Evolutionary conservation across 2,888 invertebrate genomes (phyloP), one percentile per base, ranked within the genome.

Genomic region (Rambutsinella grinnellia): DNA sequence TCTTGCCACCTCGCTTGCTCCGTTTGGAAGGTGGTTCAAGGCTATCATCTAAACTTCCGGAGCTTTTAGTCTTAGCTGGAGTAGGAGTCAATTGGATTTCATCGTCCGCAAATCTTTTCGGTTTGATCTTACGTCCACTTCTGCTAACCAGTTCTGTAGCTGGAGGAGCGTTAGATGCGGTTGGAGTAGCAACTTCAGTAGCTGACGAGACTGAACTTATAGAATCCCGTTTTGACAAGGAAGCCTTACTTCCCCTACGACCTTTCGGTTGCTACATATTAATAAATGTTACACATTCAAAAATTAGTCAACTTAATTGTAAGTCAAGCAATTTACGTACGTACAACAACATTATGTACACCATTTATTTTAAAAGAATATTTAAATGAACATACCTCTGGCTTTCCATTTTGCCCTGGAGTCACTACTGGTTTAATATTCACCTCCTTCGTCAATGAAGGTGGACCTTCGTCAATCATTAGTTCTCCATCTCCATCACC

Each of bases 91-190:
- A 70, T 17, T 75, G 63, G 17, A 82, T 83, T 74, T 85, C 84
- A 26, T 85, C 86, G 78, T 86, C 86, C 8, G 85, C 85, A 83
- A 87, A 87, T 66, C 86, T 85, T 75, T 87, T 93, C 0, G 92
- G 92, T 81, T 92, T 91, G 76, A 93, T 92, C 86, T 93, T 93
- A 65, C 93, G 89, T 0, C 93, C 93, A 84, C 92, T 92, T 72
- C 93, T 89, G 85, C 92, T 92, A 10, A 91, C 90, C 24, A 90
- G 86, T 85, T 92, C 89, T 2, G 89, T 88, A 3, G 88, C 87
- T 13, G 75, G 69, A 54, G 71, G 24, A 56, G 74, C 62, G 10
- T 78, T 66, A 23, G 71, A 56, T 19, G 69, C 71, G 3, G 61
- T 75, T 24, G 82, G 77, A 47, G 83, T 72, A 28, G 60, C 61